Conservation (phyloP, 2,888 invertebrate species). For the Trimorus sp. region DNA sequence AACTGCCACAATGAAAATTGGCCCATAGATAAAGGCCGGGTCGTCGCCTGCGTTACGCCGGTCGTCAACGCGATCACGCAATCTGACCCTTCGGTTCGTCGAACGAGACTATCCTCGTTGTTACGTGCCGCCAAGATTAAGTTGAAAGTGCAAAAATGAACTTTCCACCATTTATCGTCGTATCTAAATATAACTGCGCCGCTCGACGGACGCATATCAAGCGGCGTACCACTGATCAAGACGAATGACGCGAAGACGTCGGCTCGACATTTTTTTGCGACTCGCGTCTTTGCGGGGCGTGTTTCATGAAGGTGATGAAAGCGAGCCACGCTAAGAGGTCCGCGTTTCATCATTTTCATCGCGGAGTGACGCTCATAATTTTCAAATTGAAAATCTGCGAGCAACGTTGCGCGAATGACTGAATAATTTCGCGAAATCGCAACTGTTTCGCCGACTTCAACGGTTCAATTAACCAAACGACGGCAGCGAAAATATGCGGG, state of each 20-base stretch:
- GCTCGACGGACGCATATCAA: constrained; percentile 31
- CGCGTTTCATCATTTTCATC: too few species aligned
- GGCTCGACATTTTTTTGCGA: constrained; percentile 7
- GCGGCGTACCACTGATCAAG: constrained; percentile 30
- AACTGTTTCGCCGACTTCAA: constrained; percentile 2
- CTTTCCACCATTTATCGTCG: constrained; percentile 44
- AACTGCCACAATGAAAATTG: constrained; percentile 74
- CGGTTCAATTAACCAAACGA: constrained; percentile 3
- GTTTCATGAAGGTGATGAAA: neutral
- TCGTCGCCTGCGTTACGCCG: constrained; percentile 1
- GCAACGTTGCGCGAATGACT: neutral
- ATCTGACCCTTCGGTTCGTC: constrained; percentile 44
- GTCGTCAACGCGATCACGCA: constrained; percentile 63
- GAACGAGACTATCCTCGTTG: constrained; percentile 50
- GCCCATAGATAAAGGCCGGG: constrained; percentile 60
- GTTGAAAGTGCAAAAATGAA: constrained; percentile 46
- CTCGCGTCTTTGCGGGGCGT: neutral
- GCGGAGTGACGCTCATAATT: too few species aligned
- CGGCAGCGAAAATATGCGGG: neutral
- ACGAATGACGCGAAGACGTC: constrained; percentile 22
- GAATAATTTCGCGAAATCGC: neutral
- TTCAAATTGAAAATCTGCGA: too few species aligned
- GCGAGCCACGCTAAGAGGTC: neutral
- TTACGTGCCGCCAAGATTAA: constrained; percentile 53
- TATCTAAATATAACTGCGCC: constrained; percentile 46